These are phyloP conservation scores for Laticauda laticaudata DNA, from an alignment of 2,113 vertebrate genomes.

Conservation along the genomic window DNA sequence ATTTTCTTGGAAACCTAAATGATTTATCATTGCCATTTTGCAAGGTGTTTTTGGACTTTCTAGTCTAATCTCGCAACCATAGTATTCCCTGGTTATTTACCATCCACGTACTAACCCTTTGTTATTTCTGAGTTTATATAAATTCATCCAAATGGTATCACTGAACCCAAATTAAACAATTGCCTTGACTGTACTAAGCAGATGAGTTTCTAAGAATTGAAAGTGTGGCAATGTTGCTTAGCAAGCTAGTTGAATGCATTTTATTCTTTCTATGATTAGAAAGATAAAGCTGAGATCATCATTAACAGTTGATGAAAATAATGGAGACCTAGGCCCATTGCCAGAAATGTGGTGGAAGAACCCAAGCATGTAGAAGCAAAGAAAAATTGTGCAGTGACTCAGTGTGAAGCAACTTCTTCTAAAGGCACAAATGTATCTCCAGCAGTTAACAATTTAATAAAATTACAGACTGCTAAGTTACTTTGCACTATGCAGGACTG, in stretches of 20 bases:
- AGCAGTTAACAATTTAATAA: not conserved
- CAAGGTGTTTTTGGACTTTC: not conserved
- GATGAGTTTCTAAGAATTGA: not conserved
- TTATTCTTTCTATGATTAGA: not conserved
- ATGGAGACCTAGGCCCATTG: not conserved
- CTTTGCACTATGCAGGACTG: not conserved
- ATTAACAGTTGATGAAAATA: not conserved
- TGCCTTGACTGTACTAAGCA: not conserved
- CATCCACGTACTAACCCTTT: not conserved
- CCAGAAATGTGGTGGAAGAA: not conserved
- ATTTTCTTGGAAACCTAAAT: not conserved
- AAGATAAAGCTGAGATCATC: not conserved
- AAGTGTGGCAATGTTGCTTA: not conserved
- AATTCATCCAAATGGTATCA: not conserved
- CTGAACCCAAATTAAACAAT: not conserved
- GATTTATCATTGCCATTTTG: not conserved
- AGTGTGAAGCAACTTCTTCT: not conserved
- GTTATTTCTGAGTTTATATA: not conserved
- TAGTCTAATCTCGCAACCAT: not conserved
- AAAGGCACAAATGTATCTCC: not conserved
- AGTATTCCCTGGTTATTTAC: not conserved
- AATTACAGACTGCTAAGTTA: not conserved
- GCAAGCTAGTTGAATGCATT: not conserved
- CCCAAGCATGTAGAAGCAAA: not conserved
- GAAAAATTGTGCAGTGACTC: not conserved